These are phyloP conservation scores for Cephus spinipes DNA, from an alignment of 2,888 invertebrate genomes.

Conservation along the genomic window DNA sequence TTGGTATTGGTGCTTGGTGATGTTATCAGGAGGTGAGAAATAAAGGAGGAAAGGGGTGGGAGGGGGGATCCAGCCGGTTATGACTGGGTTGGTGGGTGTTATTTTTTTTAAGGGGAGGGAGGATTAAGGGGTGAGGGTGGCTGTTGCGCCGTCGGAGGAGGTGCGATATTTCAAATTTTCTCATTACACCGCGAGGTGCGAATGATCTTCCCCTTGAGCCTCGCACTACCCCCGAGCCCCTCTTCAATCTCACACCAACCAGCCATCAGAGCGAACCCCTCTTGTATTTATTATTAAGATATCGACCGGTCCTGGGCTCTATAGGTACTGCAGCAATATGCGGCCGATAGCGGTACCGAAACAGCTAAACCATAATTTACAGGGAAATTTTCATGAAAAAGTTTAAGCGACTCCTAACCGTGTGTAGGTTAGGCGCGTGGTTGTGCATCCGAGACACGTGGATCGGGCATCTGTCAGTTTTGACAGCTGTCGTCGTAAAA, in stretches of 20 bases:
- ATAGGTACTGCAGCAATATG: constrained; percentile 46
- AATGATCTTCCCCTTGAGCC: constrained; percentile 54
- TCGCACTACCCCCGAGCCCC: constrained; percentile 41
- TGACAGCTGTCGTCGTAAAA: neutral
- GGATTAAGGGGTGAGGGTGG: constrained; percentile 17
- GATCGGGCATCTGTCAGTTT: neutral
- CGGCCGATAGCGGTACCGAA: constrained; percentile 29
- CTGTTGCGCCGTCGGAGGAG: constrained; percentile 25
- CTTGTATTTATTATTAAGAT: constrained; percentile 67
- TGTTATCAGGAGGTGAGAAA: constrained; percentile 10
- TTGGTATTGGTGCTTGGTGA: neutral
- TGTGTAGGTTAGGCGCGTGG: neutral
- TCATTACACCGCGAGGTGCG: constrained; percentile 66
- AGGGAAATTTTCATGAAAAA: neutral
- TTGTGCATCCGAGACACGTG: neutral
- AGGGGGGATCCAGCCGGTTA: constrained; percentile 51
- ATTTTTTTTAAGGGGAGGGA: constrained; percentile 33
- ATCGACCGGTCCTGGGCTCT: constrained; percentile 61
- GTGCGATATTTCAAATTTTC: constrained; percentile 67
- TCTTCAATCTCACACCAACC: constrained; percentile 63
- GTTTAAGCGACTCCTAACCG: neutral
- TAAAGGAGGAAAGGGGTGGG: constrained; percentile 29
- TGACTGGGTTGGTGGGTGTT: constrained; percentile 55
- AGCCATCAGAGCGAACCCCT: constrained; percentile 60
- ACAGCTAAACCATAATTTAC: neutral